Percentiles rank a stretch among this genome's conserved stretches.
These are phyloP conservation scores for Myzus persicae DNA, from an alignment of 1,140 invertebrate genomes.

Conservation along the genomic window DNA sequence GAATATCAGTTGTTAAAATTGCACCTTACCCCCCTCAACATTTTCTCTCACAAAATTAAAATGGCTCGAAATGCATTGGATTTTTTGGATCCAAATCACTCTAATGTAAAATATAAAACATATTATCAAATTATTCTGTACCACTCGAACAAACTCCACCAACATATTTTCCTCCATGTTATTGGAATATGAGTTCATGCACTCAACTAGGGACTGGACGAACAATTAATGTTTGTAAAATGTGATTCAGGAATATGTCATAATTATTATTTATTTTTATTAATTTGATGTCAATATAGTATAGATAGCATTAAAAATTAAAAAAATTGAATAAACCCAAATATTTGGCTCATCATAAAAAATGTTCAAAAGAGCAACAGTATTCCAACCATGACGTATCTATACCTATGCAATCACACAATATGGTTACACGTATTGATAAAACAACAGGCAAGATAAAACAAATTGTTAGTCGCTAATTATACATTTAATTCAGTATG, in stretches of 20 bases:
- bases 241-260: neutral
- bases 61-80: too few species aligned
- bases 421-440: neutral
- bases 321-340: neutral
- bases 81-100: too few species aligned
- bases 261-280: neutral
- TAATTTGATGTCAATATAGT: neutral
- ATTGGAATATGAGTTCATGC: neutral
- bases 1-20: neutral
- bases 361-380: neutral
- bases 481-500: neutral
- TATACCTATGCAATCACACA: too few species aligned
- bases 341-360: neutral
- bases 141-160: neutral
- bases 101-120: neutral
- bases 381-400: neutral
- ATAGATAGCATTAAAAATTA: neutral
- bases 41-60: too few species aligned
- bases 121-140: neutral
- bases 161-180: too few species aligned
- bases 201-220: neutral
- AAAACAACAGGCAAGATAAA: neutral
- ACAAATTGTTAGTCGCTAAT: neutral
- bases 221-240: neutral
- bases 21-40: neutral